Conservation (phyloP, 2,113 vertebrate genomes). For the Cheilinus undulatus region DNA sequence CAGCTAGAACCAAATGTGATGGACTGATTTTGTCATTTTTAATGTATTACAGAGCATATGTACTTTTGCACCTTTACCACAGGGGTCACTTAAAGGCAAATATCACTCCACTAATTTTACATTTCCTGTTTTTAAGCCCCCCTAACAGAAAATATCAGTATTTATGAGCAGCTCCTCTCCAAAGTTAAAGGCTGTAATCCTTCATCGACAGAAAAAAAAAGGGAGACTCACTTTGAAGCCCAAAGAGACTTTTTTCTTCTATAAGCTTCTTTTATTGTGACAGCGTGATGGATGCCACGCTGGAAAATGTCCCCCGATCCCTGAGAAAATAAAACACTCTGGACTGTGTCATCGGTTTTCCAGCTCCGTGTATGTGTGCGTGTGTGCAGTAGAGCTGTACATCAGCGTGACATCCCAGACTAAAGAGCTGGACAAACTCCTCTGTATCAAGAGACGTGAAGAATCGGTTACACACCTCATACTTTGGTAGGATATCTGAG, state of each 20-base stretch:
- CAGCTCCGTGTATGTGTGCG: slow-evolving; percentile 45
- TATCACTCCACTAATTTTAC: slow-evolving; percentile 53
- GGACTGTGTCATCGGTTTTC: slow-evolving; percentile 69
- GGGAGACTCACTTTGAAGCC: slow-evolving; percentile 54
- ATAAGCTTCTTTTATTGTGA: slow-evolving; percentile 64
- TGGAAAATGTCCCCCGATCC: slow-evolving; percentile 73
- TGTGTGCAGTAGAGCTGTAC: slow-evolving; percentile 45
- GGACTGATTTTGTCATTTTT: slow-evolving; percentile 31
- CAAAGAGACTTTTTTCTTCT: slow-evolving; percentile 33
- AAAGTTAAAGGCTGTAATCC: slow-evolving; percentile 52
- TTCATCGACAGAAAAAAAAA: slow-evolving; percentile 37
- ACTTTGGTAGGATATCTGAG: slow-evolving; percentile 3
- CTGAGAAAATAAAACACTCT: slow-evolving; percentile 74
- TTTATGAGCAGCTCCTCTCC: slow-evolving; percentile 59
- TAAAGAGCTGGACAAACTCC: slow-evolving; percentile 37
- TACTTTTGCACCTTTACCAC: slow-evolving; percentile 55
- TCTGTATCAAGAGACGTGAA: slow-evolving; percentile 26
- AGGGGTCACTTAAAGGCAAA: slow-evolving; percentile 51
- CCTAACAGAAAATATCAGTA: slow-evolving; percentile 28
- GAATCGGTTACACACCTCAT: slow-evolving; percentile 4
- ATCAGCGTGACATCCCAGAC: slow-evolving; percentile 51
- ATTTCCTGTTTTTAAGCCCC: slow-evolving; percentile 56
- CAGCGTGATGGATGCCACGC: slow-evolving; percentile 69
- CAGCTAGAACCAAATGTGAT: slow-evolving; percentile 5
- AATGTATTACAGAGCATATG: slow-evolving; percentile 61